Conservation (phyloP, 2,113 vertebrate genomes). For the Phyllopteryx taeniolatus region DNA sequence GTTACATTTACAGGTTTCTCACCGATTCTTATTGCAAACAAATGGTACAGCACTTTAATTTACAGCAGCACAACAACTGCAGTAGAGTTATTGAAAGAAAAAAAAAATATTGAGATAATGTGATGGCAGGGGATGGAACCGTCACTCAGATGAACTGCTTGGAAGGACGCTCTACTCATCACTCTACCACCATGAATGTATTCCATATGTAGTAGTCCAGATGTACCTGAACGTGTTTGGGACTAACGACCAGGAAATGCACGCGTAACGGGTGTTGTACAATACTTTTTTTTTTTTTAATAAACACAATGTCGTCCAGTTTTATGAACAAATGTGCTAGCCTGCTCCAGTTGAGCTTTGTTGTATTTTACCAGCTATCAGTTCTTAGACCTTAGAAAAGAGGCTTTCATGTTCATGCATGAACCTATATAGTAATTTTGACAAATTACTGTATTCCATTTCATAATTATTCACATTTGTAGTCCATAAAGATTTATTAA, state of each 20-base stretch:
- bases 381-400: conserved; percentile 57
- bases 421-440: background rate
- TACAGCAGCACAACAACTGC: too few relatives aligned
- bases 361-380: background rate
- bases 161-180: conserved; percentile 76
- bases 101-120: background rate
- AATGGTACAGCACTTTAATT: too few relatives aligned
- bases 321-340: too few relatives aligned
- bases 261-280: too few relatives aligned
- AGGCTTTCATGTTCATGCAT: background rate
- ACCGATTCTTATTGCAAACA: too few relatives aligned
- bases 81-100: background rate
- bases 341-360: too few relatives aligned
- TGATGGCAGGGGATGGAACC: conserved; percentile 76
- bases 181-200: conserved; percentile 68
- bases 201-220: too few relatives aligned
- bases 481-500: background rate
- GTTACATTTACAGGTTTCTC: background rate
- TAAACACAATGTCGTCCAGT: too few relatives aligned
- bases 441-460: background rate
- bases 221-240: too few relatives aligned
- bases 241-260: too few relatives aligned
- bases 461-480: background rate
- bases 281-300: too few relatives aligned
- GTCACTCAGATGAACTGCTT: conserved; percentile 69